phyloP scores from a whole-genome alignment of 2,113 vertebrate species.

The Arvicanthis niloticus region DNA sequence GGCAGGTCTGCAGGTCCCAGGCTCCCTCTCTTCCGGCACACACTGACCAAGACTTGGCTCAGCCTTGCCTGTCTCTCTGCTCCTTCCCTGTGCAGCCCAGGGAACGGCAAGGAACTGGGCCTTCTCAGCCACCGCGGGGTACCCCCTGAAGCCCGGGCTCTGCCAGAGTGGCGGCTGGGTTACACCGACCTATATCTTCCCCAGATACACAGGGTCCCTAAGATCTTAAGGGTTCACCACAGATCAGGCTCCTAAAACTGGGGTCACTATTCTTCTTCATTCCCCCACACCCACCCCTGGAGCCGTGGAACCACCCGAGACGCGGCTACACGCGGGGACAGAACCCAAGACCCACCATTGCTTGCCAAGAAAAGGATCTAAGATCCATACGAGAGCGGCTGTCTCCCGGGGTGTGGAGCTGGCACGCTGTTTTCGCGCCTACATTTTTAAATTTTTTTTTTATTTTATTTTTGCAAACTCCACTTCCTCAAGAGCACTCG shows the following conservation, averaged over 20 bases:
- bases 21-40: not conserved
- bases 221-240: no score
- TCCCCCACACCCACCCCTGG: not conserved
- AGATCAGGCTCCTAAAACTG: not conserved
- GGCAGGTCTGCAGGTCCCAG: not conserved
- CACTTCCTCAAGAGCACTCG: not conserved
- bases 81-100: not conserved
- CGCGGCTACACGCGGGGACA: not conserved
- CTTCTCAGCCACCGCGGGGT: not conserved
- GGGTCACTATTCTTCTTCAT: not conserved
- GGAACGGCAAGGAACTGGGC: not conserved
- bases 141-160: not conserved
- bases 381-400: not conserved
- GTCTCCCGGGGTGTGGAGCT: not conserved
- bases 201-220: not conserved
- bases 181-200: slow-evolving; percentile 66
- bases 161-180: not conserved
- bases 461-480: slow-evolving; percentile 21
- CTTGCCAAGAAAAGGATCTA: slow-evolving; percentile 2
- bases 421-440: not conserved
- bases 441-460: not conserved
- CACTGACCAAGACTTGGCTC: not conserved
- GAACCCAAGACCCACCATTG: not conserved
- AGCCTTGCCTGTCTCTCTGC: not conserved
- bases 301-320: not conserved